Evolutionary conservation across 2,888 invertebrate genomes (phyloP).

Genomic region (Elysia crispata): DNA sequence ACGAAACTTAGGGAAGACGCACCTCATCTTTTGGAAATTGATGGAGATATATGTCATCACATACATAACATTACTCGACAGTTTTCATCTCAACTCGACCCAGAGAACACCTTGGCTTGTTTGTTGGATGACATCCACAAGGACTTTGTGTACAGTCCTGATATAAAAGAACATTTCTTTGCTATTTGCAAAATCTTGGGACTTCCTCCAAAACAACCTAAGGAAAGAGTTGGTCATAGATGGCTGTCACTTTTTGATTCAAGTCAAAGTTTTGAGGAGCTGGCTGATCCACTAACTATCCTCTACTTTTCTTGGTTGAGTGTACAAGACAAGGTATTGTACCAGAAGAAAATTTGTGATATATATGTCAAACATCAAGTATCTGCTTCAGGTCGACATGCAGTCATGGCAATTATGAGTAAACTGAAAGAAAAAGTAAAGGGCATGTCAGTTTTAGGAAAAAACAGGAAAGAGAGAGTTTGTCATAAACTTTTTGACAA

Average conservation of each 20-base stretch:
- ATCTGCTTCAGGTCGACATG: background rate
- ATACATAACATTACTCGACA: slow-evolving; percentile 46
- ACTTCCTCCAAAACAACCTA: slow-evolving; percentile 38
- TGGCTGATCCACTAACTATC: slow-evolving; percentile 20
- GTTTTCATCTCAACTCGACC: slow-evolving; percentile 45
- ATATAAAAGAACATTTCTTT: slow-evolving; percentile 35
- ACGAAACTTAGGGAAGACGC: slow-evolving; percentile 7
- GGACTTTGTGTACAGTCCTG: slow-evolving; percentile 48
- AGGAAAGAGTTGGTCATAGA: slow-evolving; percentile 42
- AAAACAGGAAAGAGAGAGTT: slow-evolving; percentile 6
- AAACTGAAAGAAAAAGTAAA: background rate
- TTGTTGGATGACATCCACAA: slow-evolving; percentile 45
- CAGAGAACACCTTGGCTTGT: slow-evolving; percentile 23
- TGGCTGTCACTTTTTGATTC: slow-evolving; percentile 51
- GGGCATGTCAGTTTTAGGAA: background rate
- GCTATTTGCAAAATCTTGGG: slow-evolving; percentile 41
- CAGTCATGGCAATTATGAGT: background rate
- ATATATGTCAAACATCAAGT: background rate
- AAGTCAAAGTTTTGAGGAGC: background rate
- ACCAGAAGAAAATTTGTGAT: background rate
- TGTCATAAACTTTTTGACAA: background rate
- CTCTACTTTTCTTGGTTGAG: slow-evolving; percentile 38
- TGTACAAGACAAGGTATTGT: background rate
- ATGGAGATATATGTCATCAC: slow-evolving; percentile 53
- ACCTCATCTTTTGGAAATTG: slow-evolving; percentile 48